Percentiles rank a stretch among this genome's conserved stretches.
phyloP scores from a whole-genome alignment of 2,113 vertebrate species.

The Cygnus atratus region DNA sequence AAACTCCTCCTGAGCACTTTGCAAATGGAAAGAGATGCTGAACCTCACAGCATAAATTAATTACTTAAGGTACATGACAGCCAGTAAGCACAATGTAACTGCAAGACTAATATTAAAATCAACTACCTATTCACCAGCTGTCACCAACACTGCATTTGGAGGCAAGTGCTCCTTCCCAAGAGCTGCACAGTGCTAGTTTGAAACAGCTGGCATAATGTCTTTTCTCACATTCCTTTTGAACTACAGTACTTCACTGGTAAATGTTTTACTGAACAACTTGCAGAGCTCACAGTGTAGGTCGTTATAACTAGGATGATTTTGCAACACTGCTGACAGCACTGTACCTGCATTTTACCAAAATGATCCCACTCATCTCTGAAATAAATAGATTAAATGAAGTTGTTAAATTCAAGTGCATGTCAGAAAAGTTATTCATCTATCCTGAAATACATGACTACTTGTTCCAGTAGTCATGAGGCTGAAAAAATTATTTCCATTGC shows the following conservation, averaged over 20 bases:
- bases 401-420: neutral
- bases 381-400: neutral
- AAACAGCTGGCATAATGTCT: neutral
- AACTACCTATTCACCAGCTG: neutral
- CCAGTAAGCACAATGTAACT: neutral
- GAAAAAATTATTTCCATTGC: neutral
- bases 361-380: neutral
- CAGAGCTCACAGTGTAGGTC: neutral
- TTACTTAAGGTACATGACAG: neutral
- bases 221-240: neutral
- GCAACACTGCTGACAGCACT: neutral
- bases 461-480: neutral
- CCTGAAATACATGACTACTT: neutral
- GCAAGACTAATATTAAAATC: neutral
- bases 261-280: neutral
- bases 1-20: neutral
- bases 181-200: neutral
- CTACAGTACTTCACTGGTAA: neutral
- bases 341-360: neutral
- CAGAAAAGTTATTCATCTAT: neutral
- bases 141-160: neutral
- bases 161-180: neutral
- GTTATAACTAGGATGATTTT: neutral
- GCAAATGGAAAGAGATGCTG: neutral
- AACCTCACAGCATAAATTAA: neutral